Evolutionary conservation across 2,113 vertebrate genomes (phyloP).

Genomic region (Aphyosemion australe): DNA sequence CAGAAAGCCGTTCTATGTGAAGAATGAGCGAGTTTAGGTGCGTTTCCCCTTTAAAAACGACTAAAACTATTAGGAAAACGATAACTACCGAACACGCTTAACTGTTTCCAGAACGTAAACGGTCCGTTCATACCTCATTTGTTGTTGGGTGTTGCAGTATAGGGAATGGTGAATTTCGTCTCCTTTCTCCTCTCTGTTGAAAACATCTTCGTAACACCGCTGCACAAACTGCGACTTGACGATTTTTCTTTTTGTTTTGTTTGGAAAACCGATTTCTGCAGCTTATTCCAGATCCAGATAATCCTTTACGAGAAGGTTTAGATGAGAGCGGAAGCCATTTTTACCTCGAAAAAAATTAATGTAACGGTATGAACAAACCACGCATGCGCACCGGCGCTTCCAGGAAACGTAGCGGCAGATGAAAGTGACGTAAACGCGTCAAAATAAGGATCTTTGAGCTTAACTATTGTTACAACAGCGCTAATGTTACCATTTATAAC

Average conservation of each 20-base stretch:
- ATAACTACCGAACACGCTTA: neutral
- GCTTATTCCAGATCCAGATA: slow-evolving; percentile 34
- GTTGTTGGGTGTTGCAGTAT: slow-evolving; percentile 58
- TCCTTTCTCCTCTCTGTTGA: slow-evolving; percentile 63
- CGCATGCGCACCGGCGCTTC: slow-evolving; percentile 73
- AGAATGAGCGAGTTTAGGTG: slow-evolving; percentile 7
- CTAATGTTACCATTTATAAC: too few species aligned
- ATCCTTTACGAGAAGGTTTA: slow-evolving; percentile 65
- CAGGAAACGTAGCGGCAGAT: slow-evolving; percentile 48
- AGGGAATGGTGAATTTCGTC: slow-evolving; percentile 73
- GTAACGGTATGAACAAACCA: slow-evolving; percentile 46
- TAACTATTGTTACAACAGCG: too few species aligned
- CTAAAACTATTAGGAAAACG: neutral
- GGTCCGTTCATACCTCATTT: slow-evolving; percentile 75
- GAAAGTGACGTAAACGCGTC: neutral
- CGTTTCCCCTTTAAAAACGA: neutral
- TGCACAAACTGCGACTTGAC: slow-evolving; percentile 15
- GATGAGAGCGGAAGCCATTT: slow-evolving; percentile 82
- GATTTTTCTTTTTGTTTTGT: neutral
- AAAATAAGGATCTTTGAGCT: slow-evolving; percentile 4
- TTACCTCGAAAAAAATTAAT: slow-evolving; percentile 64
- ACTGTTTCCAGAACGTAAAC: slow-evolving; percentile 2
- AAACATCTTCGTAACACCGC: slow-evolving; percentile 55
- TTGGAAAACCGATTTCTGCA: slow-evolving; percentile 14
- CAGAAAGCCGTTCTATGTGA: slow-evolving; percentile 4